Evolutionary conservation across 92 coral and sea anemone species (phyloP), one percentile per base, ranked within the genome.

Genomic region (Porites rus): DNA sequence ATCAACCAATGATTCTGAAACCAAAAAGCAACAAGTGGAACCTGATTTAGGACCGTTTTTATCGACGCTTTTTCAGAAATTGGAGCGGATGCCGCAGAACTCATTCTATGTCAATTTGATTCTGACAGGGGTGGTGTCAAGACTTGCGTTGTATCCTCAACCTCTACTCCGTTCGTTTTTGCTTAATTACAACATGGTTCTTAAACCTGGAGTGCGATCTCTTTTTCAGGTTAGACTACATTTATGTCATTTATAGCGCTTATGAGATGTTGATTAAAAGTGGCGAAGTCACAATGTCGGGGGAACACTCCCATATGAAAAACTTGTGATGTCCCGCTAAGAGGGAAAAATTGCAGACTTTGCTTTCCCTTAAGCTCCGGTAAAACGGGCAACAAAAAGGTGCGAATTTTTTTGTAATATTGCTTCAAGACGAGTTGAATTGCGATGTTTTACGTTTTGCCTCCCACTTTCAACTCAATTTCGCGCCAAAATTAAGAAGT

Each of bases 131-230:
- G 96, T 97, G 51, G 79, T 97, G 73, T 88, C 99, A 52, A 90
- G 99, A 66, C 84, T 97, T 28, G 96, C 93, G 0, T 74, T 90
- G 71, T 97, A 97, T 69, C 99, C 99, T 12, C 99, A 97, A 75
- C 99, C 99, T 18, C 90, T 97, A 65, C 92, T 97, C 53, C 94
- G 95, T 60, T 97, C 99, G 67, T 97, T 97, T 74, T 87, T 97
- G 63, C 85, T 97, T 11, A 97, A 97, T 83, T 96, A 97, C 90
- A 97, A 96, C 90, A 92, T 97, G 92, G 97, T 97, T 51, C 94
- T 97, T 14, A 96, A 97, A 80, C 99, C 99, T 16, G 98, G 98
- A 28, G 99, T 97, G 3, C 93, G 96, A 54, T 97, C 99, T 22
- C 80, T 97, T 6, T 97, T 97, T 79, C 99, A 97, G 99, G 99